phyloP scores from a whole-genome alignment of 2,797 vertebrate species.

The Pipistrellus pygmaeus region DNA sequence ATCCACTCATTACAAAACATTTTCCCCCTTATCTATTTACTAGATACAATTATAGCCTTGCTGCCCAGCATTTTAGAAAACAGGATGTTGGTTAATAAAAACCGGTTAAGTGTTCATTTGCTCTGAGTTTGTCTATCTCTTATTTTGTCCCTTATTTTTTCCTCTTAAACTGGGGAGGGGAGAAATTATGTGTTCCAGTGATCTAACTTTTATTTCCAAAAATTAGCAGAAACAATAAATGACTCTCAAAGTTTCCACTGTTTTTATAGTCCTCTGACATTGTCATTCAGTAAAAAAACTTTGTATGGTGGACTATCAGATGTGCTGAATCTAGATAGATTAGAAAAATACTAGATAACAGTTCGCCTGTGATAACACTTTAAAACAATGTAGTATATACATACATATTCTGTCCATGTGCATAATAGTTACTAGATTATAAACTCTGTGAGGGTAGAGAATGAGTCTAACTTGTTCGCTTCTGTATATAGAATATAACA shows the following conservation, averaged over 20 bases:
- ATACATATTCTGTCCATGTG: neutral
- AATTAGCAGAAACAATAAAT: slow-evolving; percentile 27
- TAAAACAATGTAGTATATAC: neutral
- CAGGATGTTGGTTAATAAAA: slow-evolving; percentile 68
- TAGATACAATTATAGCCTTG: slow-evolving; percentile 65
- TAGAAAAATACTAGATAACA: slow-evolving; percentile 6
- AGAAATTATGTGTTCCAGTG: neutral
- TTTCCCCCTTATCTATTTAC: slow-evolving; percentile 61
- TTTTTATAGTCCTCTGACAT: slow-evolving; percentile 10
- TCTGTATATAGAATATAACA: neutral
- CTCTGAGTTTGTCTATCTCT: slow-evolving; percentile 18
- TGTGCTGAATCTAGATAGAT: neutral
- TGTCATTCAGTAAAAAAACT: neutral
- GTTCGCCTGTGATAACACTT: neutral
- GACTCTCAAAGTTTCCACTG: neutral
- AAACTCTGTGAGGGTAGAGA: neutral
- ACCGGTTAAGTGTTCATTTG: slow-evolving; percentile 55
- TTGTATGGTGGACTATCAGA: neutral
- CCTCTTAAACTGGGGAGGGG: neutral
- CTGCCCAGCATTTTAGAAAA: slow-evolving; percentile 47
- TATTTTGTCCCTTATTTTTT: slow-evolving; percentile 29
- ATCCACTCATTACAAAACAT: slow-evolving; percentile 62
- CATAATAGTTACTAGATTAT: neutral
- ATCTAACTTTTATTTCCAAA: slow-evolving; percentile 41
- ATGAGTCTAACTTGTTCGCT: neutral